Evolutionary conservation across 2,888 invertebrate species (phyloP).

Genomic region (Plebejus argus): DNA sequence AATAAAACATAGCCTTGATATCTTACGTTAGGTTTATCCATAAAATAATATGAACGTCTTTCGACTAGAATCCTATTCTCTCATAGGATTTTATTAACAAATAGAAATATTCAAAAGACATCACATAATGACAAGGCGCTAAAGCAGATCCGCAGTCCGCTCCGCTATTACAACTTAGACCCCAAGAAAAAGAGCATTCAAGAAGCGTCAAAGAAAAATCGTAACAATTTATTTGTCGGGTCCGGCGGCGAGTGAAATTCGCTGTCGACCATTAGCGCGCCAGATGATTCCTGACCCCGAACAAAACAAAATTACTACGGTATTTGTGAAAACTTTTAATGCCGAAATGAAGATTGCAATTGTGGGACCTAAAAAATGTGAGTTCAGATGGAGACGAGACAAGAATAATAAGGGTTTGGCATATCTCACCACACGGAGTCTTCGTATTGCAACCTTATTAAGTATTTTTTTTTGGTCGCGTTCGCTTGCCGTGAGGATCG

Average conservation of each 20-base stretch:
- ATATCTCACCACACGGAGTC: too few species aligned
- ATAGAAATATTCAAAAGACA: too few species aligned
- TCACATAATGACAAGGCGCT: too few species aligned
- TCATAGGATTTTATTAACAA: too few species aligned
- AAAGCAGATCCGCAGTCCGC: not conserved
- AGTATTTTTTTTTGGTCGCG: too few species aligned
- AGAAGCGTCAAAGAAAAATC: conserved; percentile 75
- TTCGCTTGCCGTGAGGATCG: too few species aligned
- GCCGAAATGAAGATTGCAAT: not conserved
- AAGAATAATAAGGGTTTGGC: not conserved
- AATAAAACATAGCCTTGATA: too few species aligned
- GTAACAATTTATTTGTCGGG: conserved; percentile 71
- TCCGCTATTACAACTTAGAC: conserved; percentile 42
- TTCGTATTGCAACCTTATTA: too few species aligned
- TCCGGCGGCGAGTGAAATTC: conserved; percentile 58
- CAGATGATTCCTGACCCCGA: conserved; percentile 5
- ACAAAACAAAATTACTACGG: conserved; percentile 1
- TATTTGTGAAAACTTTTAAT: conserved; percentile 9
- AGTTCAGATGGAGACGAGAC: not conserved
- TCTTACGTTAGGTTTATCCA: too few species aligned
- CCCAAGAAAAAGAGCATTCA: conserved; percentile 58
- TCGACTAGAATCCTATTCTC: too few species aligned
- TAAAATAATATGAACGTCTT: too few species aligned
- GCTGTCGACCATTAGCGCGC: conserved; percentile 57
- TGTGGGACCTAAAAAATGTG: not conserved